A percentile compares a stretch with the other conserved stretches of the same genome.
phyloP scores from a whole-genome alignment of 2,888 invertebrate genomes.

The Cosmia pyralina region DNA sequence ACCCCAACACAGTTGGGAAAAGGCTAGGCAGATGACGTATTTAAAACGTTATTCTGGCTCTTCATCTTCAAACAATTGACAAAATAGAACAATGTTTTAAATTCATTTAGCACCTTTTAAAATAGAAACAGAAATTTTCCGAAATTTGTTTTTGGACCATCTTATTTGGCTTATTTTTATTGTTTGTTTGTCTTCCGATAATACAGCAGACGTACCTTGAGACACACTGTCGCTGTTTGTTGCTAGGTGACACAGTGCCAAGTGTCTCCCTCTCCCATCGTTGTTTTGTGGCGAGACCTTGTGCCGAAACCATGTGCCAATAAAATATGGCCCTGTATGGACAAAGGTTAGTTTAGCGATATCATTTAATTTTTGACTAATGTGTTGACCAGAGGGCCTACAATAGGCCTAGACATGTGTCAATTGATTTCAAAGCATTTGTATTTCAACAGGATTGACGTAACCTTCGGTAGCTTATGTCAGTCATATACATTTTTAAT shows the following conservation, averaged over 20 bases:
- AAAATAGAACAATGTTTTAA: neutral
- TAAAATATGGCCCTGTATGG: neutral
- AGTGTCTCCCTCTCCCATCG: constrained; percentile 4
- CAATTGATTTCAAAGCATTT: too few relatives aligned
- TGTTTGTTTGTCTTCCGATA: constrained; percentile 22
- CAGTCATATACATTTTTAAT: too few relatives aligned
- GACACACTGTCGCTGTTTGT: constrained; percentile 37
- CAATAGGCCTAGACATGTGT: too few relatives aligned
- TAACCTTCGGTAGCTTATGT: too few relatives aligned
- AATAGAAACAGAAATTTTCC: neutral
- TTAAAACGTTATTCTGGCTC: too few relatives aligned
- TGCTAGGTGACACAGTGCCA: constrained; percentile 28
- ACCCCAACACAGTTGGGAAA: too few relatives aligned
- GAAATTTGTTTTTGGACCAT: neutral
- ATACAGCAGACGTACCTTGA: constrained; percentile 35
- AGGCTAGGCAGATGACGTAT: too few relatives aligned
- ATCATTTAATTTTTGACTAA: neutral
- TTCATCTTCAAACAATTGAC: neutral
- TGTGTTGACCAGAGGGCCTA: too few relatives aligned
- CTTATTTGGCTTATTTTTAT: constrained; percentile 1
- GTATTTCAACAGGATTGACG: too few relatives aligned
- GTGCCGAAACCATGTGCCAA: constrained; percentile 7
- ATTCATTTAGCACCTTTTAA: neutral
- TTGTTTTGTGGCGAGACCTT: constrained; percentile 1
- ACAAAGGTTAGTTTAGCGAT: neutral